These are phyloP conservation scores for Amphipoea oculea DNA, from an alignment of 2,888 invertebrate species.

Conservation along the genomic window DNA sequence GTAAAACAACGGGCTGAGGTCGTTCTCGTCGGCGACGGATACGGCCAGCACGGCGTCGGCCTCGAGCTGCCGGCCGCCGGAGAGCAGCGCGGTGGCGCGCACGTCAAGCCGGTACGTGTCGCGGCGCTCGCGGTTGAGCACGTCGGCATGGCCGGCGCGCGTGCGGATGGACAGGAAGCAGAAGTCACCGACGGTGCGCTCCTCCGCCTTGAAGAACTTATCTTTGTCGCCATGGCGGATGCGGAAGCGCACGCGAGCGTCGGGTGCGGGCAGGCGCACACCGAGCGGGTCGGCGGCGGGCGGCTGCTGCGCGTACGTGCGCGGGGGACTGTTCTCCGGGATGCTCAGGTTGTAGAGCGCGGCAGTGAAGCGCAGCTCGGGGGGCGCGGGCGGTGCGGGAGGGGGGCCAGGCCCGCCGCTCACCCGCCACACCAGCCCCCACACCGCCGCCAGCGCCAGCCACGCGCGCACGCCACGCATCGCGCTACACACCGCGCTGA, in stretches of 20 bases:
- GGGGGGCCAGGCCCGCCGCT: slow-evolving; percentile 76
- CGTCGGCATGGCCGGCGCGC: slow-evolving; percentile 95
- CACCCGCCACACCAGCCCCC: slow-evolving; percentile 67
- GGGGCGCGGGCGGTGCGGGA: slow-evolving; percentile 86
- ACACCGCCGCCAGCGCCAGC: slow-evolving; percentile 54
- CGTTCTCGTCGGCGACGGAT: slow-evolving; percentile 95
- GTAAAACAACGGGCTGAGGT: slow-evolving; percentile 98
- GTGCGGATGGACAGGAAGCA: slow-evolving; percentile 97
- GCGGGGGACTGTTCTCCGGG: slow-evolving; percentile 97
- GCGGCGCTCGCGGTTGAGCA: slow-evolving; percentile 97
- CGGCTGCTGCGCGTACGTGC: slow-evolving; percentile 94
- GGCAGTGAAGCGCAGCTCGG: slow-evolving; percentile 92
- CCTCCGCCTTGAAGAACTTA: slow-evolving; percentile 98
- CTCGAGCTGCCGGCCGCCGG: slow-evolving; percentile 91
- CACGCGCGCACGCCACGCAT: slow-evolving; percentile 65
- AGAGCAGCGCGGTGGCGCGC: slow-evolving; percentile 90
- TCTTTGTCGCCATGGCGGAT: slow-evolving; percentile 97
- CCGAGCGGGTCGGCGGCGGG: slow-evolving; percentile 95
- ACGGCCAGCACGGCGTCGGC: slow-evolving; percentile 93
- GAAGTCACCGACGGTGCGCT: slow-evolving; percentile 97
- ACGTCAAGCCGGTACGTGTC: slow-evolving; percentile 95
- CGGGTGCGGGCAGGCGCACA: slow-evolving; percentile 88
- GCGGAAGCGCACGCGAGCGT: slow-evolving; percentile 93
- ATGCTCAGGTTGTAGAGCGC: slow-evolving; percentile 96
- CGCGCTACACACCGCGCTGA: slow-evolving; percentile 55